Evolutionary conservation across 2,113 vertebrate genomes (phyloP).

Genomic region (Grammomys surdaster): DNA sequence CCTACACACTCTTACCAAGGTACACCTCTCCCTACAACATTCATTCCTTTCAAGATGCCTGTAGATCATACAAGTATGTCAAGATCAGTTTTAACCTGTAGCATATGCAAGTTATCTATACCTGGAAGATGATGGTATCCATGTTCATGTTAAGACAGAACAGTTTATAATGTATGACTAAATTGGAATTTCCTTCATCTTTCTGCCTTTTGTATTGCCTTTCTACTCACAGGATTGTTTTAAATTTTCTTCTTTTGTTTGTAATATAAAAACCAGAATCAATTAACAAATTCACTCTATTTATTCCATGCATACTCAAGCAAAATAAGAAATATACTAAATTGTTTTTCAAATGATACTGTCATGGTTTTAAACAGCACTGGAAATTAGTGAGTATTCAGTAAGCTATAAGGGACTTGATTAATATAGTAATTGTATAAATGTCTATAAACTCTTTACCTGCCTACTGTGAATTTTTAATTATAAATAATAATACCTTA

Average conservation of each 20-base stretch:
- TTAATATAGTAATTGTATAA: constrained; percentile 77
- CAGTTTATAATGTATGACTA: neutral
- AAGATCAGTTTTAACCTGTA: neutral
- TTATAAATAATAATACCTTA: neutral
- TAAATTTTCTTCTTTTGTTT: neutral
- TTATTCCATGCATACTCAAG: neutral
- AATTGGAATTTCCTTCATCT: neutral
- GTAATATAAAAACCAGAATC: neutral
- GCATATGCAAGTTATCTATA: neutral
- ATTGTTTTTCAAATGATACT: neutral
- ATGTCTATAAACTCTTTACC: neutral
- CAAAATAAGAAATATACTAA: neutral
- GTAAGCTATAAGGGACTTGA: constrained; percentile 51
- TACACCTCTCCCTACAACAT: neutral
- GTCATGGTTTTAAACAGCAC: neutral
- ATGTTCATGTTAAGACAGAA: neutral
- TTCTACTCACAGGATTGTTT: neutral
- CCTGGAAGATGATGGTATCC: neutral
- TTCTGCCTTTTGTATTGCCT: neutral
- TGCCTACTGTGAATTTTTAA: neutral
- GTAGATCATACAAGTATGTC: neutral
- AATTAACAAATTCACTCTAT: neutral
- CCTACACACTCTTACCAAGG: neutral
- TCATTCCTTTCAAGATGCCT: too few relatives aligned
- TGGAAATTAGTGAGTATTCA: neutral